Base-by-base conservation (phyloP, 2,888 invertebrate species). In the Muscina levida region DNA sequence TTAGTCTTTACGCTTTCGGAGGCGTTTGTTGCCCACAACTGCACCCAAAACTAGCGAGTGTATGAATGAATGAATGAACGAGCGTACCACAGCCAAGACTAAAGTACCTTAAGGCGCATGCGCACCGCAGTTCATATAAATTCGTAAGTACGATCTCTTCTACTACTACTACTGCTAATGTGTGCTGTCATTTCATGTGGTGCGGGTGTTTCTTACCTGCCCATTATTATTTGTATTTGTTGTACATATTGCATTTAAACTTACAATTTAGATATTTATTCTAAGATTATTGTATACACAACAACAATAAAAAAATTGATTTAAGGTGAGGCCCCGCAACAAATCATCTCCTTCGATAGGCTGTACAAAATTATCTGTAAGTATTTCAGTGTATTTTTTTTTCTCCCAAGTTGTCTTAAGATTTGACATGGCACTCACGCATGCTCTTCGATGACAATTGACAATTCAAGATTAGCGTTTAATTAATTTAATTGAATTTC, bases 1-100 rank as follows among this genome's bases (percentile, higher is more conserved):
- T 19, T 13, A 19, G n/a, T 22, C 13, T 62, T 56, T 37, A 26
- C n/a, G n/a, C n/a, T 37, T 51, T 57, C 51, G 22, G 66, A 81
- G 80, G 80, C 80, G 80, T 81, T 77, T 31, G 17, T 77, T 77
- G 80, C 77, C 80, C 77, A 81, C 77, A 67, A 53, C 80, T 81
- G 80, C 80, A 77, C 77, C 80, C 80, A 77, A n/a, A 39, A 17
- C 39, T 13, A 19, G 37, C 57, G n/a, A n/a, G n/a, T n/a, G n/a
- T n/a, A n/a, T n/a, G n/a, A n/a, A 57, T 31, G 31, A 57, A 57
- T 57, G n/a, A 57, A 57, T 10, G 57, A 31, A 15, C 26, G 39
- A 22, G 37, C 42, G 37, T 19, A 22, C 22, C 8, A 0, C 3
- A 42, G 22, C 22, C 37, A 8, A 31, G 31, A 5, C 31, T 31